These are phyloP conservation scores for Halichoerus grypus DNA, from an alignment of 2,113 vertebrate genomes.

Conservation along the genomic window DNA sequence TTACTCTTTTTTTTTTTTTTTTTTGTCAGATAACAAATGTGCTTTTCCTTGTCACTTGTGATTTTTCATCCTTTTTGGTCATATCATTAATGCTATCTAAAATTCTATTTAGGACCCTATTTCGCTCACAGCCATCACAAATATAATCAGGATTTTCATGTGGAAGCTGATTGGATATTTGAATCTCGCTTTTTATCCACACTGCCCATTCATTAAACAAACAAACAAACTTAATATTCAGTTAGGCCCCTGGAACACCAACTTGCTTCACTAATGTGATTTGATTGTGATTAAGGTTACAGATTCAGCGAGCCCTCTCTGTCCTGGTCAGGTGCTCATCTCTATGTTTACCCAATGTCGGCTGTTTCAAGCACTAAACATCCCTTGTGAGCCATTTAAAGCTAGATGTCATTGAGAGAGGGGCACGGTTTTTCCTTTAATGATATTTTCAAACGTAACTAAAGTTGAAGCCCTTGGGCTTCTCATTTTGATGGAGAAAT, in stretches of 20 bases:
- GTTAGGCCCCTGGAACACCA: not conserved
- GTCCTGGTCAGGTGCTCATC: slow-evolving; percentile 36
- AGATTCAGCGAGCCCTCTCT: slow-evolving; percentile 4
- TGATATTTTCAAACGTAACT: slow-evolving; percentile 25
- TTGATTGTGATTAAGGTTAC: slow-evolving; percentile 52
- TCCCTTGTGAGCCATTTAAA: slow-evolving; percentile 14
- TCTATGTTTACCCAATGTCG: not conserved
- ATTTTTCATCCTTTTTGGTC: slow-evolving; percentile 53
- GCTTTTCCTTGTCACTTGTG: slow-evolving; percentile 1
- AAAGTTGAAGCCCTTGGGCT: not conserved
- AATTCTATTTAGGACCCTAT: slow-evolving; percentile 46
- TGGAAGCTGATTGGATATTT: slow-evolving; percentile 56
- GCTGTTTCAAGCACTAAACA: not conserved
- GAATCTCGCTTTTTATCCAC: slow-evolving; percentile 57
- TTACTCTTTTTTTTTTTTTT: not conserved
- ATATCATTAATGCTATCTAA: not conserved
- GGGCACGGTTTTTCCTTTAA: not conserved
- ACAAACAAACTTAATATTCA: not conserved
- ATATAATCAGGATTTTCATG: slow-evolving; percentile 57
- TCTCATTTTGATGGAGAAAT: slow-evolving; percentile 49
- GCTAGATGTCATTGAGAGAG: not conserved
- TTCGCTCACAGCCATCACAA: not conserved
- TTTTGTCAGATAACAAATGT: not conserved
- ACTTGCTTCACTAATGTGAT: slow-evolving; percentile 67
- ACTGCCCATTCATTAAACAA: slow-evolving; percentile 15